A percentile compares a stretch with the other conserved stretches of the same genome.
phyloP scores from a whole-genome alignment of 92 coral and sea anemone genomes.

The Palythoa heliodiscus region DNA sequence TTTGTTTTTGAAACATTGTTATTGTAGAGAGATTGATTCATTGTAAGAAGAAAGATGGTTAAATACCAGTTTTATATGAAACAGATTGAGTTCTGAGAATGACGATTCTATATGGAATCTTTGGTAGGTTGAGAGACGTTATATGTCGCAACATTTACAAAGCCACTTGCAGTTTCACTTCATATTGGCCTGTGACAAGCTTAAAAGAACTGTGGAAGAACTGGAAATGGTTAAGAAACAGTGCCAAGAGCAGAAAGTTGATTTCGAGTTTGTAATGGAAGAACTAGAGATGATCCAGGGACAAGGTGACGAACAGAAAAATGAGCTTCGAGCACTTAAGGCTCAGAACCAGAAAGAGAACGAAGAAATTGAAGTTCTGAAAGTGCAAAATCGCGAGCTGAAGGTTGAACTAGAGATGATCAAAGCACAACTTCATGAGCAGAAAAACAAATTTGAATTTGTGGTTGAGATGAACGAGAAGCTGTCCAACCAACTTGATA shows the following conservation, averaged over 20 bases:
- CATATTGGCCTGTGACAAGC: conserved; percentile 22
- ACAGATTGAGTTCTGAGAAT: no score
- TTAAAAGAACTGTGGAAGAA: conserved; percentile 2
- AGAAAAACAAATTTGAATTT: conserved; percentile 13
- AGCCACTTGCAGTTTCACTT: conserved; percentile 37
- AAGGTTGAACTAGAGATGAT: conserved; percentile 32
- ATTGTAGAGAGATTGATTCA: no score
- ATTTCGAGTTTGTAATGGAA: conserved; percentile 43
- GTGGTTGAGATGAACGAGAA: conserved; percentile 21
- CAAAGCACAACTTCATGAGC: conserved; percentile 36
- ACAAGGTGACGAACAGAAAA: conserved; percentile 34
- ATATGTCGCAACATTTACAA: conserved; percentile 37
- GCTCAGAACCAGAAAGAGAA: conserved; percentile 27
- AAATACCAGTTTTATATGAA: no score
- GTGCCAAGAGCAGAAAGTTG: conserved; percentile 27
- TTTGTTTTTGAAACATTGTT: no score
- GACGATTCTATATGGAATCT: background rate
- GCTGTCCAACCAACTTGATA: conserved; percentile 24
- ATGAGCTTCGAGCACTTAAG: background rate
- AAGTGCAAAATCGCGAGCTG: conserved; percentile 26
- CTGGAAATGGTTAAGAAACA: conserved; percentile 30
- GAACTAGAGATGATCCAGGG: conserved; percentile 42
- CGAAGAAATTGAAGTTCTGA: conserved; percentile 20
- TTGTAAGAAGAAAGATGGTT: no score
- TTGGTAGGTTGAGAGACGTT: conserved; percentile 14